phyloP scores from a whole-genome alignment of 53 echinoderm and acorn worm species.

The Henricia sp. region DNA sequence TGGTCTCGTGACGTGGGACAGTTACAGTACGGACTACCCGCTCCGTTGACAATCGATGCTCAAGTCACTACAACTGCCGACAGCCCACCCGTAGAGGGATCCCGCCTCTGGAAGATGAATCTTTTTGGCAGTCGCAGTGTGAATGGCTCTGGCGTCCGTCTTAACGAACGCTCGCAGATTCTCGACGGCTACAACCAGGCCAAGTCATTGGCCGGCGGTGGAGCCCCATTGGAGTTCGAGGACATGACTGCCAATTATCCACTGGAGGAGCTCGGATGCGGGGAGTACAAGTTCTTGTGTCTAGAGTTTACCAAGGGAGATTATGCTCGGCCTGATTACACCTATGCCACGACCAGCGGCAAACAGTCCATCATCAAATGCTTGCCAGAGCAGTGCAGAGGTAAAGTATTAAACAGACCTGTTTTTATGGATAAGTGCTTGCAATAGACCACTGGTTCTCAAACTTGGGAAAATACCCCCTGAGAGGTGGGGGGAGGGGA shows the following conservation, averaged over 20 bases:
- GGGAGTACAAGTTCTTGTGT: slow-evolving; percentile 78
- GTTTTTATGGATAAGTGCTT: too few species aligned
- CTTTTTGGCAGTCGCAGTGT: slow-evolving; percentile 82
- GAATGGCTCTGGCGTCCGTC: slow-evolving; percentile 69
- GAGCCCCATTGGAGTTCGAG: slow-evolving; percentile 64
- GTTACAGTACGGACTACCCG: slow-evolving; percentile 65
- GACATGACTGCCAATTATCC: slow-evolving; percentile 61
- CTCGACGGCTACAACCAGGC: slow-evolving; percentile 58
- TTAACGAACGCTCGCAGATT: slow-evolving; percentile 70
- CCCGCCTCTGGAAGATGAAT: slow-evolving; percentile 84
- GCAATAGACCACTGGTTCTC: too few species aligned
- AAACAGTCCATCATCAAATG: slow-evolving; percentile 61
- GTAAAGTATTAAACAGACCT: too few species aligned
- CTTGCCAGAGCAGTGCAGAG: slow-evolving; percentile 72
- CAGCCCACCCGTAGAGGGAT: slow-evolving; percentile 57
- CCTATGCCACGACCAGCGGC: slow-evolving; percentile 62
- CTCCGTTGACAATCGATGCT: slow-evolving; percentile 65
- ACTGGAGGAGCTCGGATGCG: slow-evolving; percentile 79
- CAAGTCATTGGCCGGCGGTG: slow-evolving; percentile 51
- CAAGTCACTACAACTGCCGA: slow-evolving; percentile 65
- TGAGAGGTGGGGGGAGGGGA: too few species aligned
- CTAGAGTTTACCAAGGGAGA: slow-evolving; percentile 79
- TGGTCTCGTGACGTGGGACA: slow-evolving; percentile 74
- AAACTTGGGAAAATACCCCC: too few species aligned
- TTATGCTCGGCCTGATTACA: slow-evolving; percentile 75